A percentile compares a stretch with the other conserved stretches of the same genome.
phyloP scores from a whole-genome alignment of 2,113 vertebrate genomes.

The Pipra filicauda region DNA sequence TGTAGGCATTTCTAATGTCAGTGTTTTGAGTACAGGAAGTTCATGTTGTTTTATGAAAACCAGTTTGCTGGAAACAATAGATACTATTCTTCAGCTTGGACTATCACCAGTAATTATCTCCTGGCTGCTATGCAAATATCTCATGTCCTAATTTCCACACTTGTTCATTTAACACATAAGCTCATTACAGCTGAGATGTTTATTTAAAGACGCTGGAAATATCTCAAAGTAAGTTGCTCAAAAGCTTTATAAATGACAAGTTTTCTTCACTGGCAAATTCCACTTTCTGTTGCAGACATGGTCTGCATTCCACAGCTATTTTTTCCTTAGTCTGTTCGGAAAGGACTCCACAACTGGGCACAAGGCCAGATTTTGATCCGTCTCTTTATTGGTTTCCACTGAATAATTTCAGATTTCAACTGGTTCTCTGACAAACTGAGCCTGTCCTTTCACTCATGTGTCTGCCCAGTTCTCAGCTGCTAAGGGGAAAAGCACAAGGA shows the following conservation, averaged over 20 bases:
- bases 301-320: not conserved
- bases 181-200: slow-evolving; percentile 1
- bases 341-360: not conserved
- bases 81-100: slow-evolving; percentile 26
- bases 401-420: slow-evolving; percentile 14
- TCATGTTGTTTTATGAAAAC: slow-evolving; percentile 11
- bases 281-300: not conserved
- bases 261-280: not conserved
- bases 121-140: slow-evolving; percentile 38
- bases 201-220: not conserved
- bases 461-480: not conserved
- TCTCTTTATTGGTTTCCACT: not conserved
- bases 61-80: slow-evolving; percentile 41
- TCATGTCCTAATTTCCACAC: slow-evolving; percentile 38
- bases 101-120: slow-evolving; percentile 34
- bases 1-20: not conserved
- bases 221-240: not conserved
- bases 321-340: not conserved
- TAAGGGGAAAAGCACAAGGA: not conserved
- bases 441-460: not conserved
- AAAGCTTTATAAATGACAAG: not conserved
- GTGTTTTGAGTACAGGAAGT: slow-evolving; percentile 18
- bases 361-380: not conserved
- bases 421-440: not conserved
- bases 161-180: slow-evolving; percentile 28